phyloP scores from a whole-genome alignment of 2,113 vertebrate species.

The Pedionomus torquatus region DNA sequence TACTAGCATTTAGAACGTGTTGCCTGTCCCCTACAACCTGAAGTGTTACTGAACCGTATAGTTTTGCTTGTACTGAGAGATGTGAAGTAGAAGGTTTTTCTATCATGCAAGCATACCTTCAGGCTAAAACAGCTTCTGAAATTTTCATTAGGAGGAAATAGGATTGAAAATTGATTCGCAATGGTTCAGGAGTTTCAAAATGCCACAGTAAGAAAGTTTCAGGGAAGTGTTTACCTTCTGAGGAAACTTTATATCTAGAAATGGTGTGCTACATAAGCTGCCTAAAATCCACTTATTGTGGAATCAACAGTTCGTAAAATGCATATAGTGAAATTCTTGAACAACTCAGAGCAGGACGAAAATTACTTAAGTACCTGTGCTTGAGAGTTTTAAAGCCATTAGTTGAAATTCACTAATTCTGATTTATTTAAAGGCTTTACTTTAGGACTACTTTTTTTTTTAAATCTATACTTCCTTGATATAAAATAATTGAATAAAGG shows the following conservation, averaged over 20 bases:
- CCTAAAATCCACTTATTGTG: not conserved
- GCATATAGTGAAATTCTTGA: not conserved
- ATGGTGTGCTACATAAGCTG: not conserved
- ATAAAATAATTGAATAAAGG: not conserved
- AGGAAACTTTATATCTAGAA: not conserved
- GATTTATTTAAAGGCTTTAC: not conserved
- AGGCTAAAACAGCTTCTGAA: not conserved
- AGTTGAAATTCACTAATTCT: not conserved
- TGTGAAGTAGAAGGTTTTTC: not conserved
- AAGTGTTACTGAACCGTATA: not conserved
- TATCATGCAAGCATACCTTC: not conserved
- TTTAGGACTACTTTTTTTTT: too few species aligned
- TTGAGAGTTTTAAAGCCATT: not conserved
- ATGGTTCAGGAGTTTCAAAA: not conserved
- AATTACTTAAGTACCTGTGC: not conserved
- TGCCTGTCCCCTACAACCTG: not conserved
- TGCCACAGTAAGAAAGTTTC: not conserved
- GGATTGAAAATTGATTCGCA: not conserved
- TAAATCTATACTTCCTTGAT: not conserved
- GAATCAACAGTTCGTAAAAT: not conserved
- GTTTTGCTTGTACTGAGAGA: not conserved
- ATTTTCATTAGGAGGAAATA: slow-evolving; percentile 10
- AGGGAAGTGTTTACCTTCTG: not conserved
- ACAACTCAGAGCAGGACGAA: not conserved
- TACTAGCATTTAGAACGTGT: not conserved